A percentile compares a stretch with the other conserved stretches of the same genome.
phyloP scores from a whole-genome alignment of 2,113 vertebrate genomes.

The Pelecanoides urinatrix region DNA sequence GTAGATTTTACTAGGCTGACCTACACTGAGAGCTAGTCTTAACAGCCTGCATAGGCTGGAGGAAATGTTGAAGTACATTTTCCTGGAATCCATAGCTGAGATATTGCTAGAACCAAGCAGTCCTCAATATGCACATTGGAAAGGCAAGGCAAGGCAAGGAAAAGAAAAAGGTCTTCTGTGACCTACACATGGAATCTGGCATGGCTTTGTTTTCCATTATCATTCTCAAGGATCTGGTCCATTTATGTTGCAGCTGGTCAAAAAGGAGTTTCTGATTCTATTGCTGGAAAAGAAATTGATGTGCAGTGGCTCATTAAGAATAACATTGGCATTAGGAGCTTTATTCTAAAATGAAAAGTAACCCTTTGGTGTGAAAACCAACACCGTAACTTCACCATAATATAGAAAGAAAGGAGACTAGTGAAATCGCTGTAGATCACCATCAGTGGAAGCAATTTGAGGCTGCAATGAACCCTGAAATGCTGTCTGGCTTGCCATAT shows the following conservation, averaged over 20 bases:
- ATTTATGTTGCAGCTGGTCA: neutral
- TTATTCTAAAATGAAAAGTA: neutral
- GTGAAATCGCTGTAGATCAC: neutral
- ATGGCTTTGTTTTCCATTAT: neutral
- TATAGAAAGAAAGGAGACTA: neutral
- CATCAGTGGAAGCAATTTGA: neutral
- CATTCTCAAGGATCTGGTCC: neutral
- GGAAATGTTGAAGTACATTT: constrained; percentile 16
- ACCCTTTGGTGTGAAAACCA: neutral
- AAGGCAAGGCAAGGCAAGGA: neutral
- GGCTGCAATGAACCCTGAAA: neutral
- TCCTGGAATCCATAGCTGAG: constrained; percentile 15
- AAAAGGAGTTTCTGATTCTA: neutral
- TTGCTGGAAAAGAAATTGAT: neutral
- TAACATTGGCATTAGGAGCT: neutral
- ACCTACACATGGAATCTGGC: neutral
- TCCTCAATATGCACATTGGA: neutral
- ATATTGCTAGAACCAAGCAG: neutral
- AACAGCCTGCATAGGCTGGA: neutral
- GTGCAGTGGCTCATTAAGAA: neutral
- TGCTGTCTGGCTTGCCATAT: neutral
- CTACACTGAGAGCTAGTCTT: neutral
- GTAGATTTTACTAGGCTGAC: neutral
- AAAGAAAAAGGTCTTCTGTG: neutral
- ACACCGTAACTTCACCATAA: neutral